Conservation (phyloP, 2,113 vertebrate species). For the Vulpes lagopus region DNA sequence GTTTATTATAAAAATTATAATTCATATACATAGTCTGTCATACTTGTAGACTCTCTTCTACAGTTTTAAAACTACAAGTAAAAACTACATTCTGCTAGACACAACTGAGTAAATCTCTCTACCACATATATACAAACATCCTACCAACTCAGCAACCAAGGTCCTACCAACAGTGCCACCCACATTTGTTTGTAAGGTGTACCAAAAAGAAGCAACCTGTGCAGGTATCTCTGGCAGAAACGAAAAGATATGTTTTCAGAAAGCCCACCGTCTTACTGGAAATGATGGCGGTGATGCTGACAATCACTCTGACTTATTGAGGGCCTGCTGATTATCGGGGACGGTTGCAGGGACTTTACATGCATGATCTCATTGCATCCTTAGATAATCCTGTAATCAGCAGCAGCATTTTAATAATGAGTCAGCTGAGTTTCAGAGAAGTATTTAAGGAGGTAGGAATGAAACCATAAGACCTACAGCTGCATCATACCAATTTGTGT, state of each 20-base stretch:
- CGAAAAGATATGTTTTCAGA: neutral
- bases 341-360: neutral
- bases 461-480: too few species aligned
- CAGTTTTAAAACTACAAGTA: conserved; percentile 1
- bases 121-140: neutral
- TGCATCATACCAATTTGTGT: neutral
- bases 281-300: neutral
- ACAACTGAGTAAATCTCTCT: neutral
- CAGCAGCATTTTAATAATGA: neutral
- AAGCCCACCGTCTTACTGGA: neutral
- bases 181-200: neutral
- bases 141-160: neutral
- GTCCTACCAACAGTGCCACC: neutral
- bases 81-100: conserved; percentile 35
- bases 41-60: conserved; percentile 6
- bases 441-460: neutral
- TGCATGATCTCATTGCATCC: neutral
- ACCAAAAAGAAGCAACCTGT: neutral
- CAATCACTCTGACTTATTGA: neutral
- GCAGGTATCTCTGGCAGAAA: neutral
- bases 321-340: neutral
- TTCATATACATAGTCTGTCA: neutral
- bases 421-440: neutral
- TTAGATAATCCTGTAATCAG: neutral
- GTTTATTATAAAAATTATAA: conserved; percentile 51